Conservation (phyloP, 2,797 vertebrate genomes). For the Ctenopoma kingsleyae region DNA sequence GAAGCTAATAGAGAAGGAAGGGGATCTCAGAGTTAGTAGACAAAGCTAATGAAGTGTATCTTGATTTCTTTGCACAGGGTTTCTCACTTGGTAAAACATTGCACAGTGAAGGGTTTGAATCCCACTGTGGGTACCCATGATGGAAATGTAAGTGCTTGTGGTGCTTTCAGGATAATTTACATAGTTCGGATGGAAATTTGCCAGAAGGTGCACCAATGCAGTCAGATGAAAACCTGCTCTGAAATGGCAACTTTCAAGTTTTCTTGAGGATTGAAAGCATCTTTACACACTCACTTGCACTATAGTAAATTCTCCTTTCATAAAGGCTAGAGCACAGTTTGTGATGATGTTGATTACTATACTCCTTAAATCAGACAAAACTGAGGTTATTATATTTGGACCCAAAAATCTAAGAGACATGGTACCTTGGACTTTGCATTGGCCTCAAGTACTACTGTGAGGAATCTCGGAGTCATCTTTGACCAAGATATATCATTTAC, state of each 20-base stretch:
- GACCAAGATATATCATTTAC: too few species aligned
- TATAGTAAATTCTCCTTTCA: too few species aligned
- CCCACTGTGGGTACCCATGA: constrained; percentile 14
- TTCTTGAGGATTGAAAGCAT: constrained; percentile 1
- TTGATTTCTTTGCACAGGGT: constrained; percentile 37
- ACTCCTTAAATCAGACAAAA: too few species aligned
- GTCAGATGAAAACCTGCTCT: neutral
- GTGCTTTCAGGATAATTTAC: constrained; percentile 33
- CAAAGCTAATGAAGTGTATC: constrained; percentile 65
- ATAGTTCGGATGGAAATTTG: constrained; percentile 13
- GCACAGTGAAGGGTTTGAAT: constrained; percentile 49
- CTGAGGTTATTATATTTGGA: too few species aligned
- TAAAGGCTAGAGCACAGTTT: neutral
- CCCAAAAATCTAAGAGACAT: too few species aligned
- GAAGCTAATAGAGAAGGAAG: constrained; percentile 53
- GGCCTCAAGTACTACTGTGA: too few species aligned
- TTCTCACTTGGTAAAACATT: constrained; percentile 44
- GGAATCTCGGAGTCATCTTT: too few species aligned
- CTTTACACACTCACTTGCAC: too few species aligned
- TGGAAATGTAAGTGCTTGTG: constrained; percentile 24
- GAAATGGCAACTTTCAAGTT: neutral
- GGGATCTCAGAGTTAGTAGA: constrained; percentile 30
- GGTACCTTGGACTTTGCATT: too few species aligned
- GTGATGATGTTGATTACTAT: too few species aligned
- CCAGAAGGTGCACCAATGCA: neutral